phyloP scores from a whole-genome alignment of 2,113 vertebrate species.

The Anhinga rufa region DNA sequence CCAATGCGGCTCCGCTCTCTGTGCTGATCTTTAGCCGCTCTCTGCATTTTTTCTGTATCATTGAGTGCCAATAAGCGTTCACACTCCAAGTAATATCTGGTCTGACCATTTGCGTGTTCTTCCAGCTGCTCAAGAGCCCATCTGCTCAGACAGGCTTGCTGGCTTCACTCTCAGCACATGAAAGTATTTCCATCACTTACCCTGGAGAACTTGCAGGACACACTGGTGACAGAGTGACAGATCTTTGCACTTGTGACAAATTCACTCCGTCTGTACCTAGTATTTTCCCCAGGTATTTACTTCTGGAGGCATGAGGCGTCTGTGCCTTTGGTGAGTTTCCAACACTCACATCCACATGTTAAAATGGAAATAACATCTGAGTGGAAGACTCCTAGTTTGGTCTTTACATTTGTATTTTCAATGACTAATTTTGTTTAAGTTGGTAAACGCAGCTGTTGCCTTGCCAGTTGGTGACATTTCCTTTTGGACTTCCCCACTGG shows the following conservation, averaged over 20 bases:
- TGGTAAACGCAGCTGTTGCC: constrained; percentile 65
- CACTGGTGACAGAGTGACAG: neutral
- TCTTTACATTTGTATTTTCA: constrained; percentile 63
- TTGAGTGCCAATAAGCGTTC: neutral
- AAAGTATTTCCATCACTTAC: neutral
- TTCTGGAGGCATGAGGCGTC: neutral
- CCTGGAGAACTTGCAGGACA: neutral
- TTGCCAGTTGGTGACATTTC: constrained; percentile 69
- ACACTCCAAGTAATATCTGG: neutral
- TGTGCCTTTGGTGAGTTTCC: constrained; percentile 46
- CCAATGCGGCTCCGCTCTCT: neutral
- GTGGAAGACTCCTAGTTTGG: constrained; percentile 46
- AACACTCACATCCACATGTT: constrained; percentile 58
- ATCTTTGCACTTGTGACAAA: constrained; percentile 19
- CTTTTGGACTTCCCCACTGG: constrained; percentile 59
- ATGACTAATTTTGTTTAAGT: constrained; percentile 66
- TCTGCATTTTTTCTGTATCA: neutral
- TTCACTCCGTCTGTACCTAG: neutral
- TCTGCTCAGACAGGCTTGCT: constrained; percentile 15
- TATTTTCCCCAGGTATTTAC: constrained; percentile 38
- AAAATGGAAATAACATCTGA: constrained; percentile 57
- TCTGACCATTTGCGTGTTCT: constrained; percentile 22
- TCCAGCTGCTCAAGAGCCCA: constrained; percentile 42
- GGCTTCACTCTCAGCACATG: neutral
- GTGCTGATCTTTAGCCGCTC: neutral